Evolutionary conservation across 2,888 invertebrate species (phyloP).

Genomic region (Biston betularia): DNA sequence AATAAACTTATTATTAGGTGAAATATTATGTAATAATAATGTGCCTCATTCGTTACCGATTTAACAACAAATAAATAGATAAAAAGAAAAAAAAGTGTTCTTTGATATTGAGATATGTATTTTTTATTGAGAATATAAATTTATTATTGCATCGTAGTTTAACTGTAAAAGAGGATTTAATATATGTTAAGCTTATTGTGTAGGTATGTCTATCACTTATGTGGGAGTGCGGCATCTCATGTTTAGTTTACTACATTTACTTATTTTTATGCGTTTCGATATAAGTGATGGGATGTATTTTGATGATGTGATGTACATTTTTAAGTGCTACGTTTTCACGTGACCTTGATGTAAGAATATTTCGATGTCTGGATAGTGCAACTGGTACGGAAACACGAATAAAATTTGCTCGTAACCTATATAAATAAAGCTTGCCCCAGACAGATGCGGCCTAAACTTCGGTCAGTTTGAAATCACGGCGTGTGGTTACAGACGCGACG

Average conservation of each 20-base stretch:
- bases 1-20: slow-evolving; percentile 54
- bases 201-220: slow-evolving; percentile 70
- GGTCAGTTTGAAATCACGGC: no score
- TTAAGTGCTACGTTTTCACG: slow-evolving; percentile 5
- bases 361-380: neutral
- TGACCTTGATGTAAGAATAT: neutral
- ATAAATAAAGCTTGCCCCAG: no score
- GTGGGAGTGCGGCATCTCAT: slow-evolving; percentile 46
- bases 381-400: no score
- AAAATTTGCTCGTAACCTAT: no score
- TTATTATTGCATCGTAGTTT: slow-evolving; percentile 82
- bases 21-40: slow-evolving; percentile 68
- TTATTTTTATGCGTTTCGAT: slow-evolving; percentile 42
- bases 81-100: slow-evolving; percentile 64
- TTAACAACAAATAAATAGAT: slow-evolving; percentile 70
- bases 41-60: slow-evolving; percentile 85
- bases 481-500: no score
- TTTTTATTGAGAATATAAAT: slow-evolving; percentile 78
- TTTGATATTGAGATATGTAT: slow-evolving; percentile 83
- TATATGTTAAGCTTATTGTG: slow-evolving; percentile 82
- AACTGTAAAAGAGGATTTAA: slow-evolving; percentile 81
- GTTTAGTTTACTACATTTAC: slow-evolving; percentile 43
- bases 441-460: no score
- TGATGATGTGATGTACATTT: slow-evolving; percentile 38
- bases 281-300: slow-evolving; percentile 34